These are phyloP conservation scores for Nansenia antarctica DNA, from an alignment of 2,113 vertebrate species.

Conservation along the genomic window DNA sequence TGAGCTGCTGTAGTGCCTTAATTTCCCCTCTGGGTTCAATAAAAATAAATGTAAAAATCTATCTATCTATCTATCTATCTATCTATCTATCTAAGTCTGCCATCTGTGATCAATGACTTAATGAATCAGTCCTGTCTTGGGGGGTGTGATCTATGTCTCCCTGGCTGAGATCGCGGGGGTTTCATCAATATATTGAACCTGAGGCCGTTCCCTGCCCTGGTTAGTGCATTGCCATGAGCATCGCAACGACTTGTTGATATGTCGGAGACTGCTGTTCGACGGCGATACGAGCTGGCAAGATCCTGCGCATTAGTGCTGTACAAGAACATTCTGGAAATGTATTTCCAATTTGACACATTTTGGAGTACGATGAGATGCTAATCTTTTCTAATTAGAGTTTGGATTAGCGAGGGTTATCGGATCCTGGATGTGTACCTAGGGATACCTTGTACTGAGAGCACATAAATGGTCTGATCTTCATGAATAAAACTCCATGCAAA, in stretches of 20 bases:
- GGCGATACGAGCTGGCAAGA: background rate
- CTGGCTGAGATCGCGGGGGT: conserved; percentile 14
- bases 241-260: background rate
- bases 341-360: no score
- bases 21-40: no score
- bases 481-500: conserved; percentile 5
- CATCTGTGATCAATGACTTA: conserved; percentile 9
- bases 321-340: background rate
- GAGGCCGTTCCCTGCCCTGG: background rate
- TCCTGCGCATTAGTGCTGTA: background rate
- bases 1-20: no score
- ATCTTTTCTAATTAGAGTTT: background rate
- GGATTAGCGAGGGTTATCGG: background rate
- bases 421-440: background rate
- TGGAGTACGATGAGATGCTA: no score
- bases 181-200: conserved; percentile 16
- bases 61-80: no score
- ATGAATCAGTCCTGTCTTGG: conserved; percentile 4
- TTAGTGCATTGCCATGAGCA: background rate
- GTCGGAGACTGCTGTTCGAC: no score
- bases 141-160: conserved; percentile 23
- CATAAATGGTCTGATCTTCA: background rate
- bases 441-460: background rate
- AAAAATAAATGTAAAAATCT: no score
- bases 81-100: no score